These are phyloP conservation scores for Tricholauxania praeusta DNA, from an alignment of 2,888 invertebrate genomes.

Conservation along the genomic window DNA sequence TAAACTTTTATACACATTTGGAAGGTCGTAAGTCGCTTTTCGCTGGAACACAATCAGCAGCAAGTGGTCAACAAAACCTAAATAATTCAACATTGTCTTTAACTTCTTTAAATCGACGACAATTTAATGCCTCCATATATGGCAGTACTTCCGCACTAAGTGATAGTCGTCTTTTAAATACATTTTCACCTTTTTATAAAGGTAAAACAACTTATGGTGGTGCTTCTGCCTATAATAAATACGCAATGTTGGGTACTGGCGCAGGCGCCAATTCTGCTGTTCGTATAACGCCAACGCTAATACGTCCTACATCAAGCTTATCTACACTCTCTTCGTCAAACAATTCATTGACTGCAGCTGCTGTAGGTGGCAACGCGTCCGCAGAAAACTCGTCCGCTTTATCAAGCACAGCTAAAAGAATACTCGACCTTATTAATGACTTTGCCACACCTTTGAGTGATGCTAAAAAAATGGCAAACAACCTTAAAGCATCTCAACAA, in stretches of 20 bases:
- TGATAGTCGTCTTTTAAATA: conserved; percentile 63
- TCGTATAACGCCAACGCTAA: conserved; percentile 57
- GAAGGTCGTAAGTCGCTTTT: conserved; percentile 67
- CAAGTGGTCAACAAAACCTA: conserved; percentile 51
- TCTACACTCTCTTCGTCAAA: conserved; percentile 58
- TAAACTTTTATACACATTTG: conserved; percentile 65
- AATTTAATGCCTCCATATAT: conserved; percentile 66
- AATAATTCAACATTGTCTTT: conserved; percentile 66
- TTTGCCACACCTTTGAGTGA: conserved; percentile 85
- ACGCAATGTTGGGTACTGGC: conserved; percentile 41
- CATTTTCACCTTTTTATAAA: conserved; percentile 79
- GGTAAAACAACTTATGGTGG: conserved; percentile 84
- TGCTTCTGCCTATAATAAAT: conserved; percentile 73
- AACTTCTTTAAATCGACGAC: conserved; percentile 62
- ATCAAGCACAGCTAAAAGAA: conserved; percentile 77
- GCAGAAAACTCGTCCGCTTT: conserved; percentile 49
- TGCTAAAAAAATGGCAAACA: conserved; percentile 79
- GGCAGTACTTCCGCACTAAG: conserved; percentile 67
- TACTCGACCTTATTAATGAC: conserved; percentile 83
- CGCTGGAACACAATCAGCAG: conserved; percentile 48
- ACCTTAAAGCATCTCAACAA: conserved; percentile 54
- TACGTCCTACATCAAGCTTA: conserved; percentile 60
- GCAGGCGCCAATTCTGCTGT: conserved; percentile 48
- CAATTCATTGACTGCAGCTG: conserved; percentile 47
- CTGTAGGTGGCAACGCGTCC: conserved; percentile 16